Percentiles rank a stretch among this genome's conserved stretches.
Conservation (phyloP, 2,797 vertebrate species). For the Neomorphus geoffroyi region DNA sequence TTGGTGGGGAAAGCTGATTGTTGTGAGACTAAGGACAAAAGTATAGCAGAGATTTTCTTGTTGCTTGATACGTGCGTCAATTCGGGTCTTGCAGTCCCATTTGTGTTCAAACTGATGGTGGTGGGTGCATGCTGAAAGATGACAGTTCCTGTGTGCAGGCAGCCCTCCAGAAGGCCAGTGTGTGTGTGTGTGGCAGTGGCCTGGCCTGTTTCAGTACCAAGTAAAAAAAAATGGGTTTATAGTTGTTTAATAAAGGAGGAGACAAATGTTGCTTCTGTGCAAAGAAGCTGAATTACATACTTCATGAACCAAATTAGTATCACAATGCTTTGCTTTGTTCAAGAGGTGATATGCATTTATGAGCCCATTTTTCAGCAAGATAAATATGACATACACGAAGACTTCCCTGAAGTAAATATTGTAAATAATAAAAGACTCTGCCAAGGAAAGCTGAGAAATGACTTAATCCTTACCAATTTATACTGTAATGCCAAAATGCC, state of each 20-base stretch:
- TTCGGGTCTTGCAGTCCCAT: neutral
- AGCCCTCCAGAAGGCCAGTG: neutral
- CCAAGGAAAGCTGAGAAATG: slow-evolving; percentile 82
- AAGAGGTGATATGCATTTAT: slow-evolving; percentile 84
- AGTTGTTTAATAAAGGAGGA: slow-evolving; percentile 90
- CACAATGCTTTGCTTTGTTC: slow-evolving; percentile 87
- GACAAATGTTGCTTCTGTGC: slow-evolving; percentile 86
- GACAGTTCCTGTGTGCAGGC: neutral
- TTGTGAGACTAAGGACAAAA: neutral
- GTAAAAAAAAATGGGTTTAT: slow-evolving; percentile 85
- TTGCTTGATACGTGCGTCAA: neutral
- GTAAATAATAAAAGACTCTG: slow-evolving; percentile 87
- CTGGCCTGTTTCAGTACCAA: slow-evolving; percentile 78
- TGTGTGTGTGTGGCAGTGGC: neutral
- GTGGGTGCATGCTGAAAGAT: neutral
- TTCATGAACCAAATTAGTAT: slow-evolving; percentile 92
- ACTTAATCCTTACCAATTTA: slow-evolving; percentile 85
- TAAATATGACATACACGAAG: slow-evolving; percentile 82
- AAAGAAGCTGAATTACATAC: slow-evolving; percentile 90
- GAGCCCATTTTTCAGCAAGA: slow-evolving; percentile 85
- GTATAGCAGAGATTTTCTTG: neutral
- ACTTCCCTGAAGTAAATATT: slow-evolving; percentile 86
- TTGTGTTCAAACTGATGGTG: neutral
- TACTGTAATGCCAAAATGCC: slow-evolving; percentile 69
- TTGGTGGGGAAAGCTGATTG: neutral